These are phyloP conservation scores for Steinernema khuongi DNA, from an alignment of 1,140 invertebrate species.

Conservation along the genomic window DNA sequence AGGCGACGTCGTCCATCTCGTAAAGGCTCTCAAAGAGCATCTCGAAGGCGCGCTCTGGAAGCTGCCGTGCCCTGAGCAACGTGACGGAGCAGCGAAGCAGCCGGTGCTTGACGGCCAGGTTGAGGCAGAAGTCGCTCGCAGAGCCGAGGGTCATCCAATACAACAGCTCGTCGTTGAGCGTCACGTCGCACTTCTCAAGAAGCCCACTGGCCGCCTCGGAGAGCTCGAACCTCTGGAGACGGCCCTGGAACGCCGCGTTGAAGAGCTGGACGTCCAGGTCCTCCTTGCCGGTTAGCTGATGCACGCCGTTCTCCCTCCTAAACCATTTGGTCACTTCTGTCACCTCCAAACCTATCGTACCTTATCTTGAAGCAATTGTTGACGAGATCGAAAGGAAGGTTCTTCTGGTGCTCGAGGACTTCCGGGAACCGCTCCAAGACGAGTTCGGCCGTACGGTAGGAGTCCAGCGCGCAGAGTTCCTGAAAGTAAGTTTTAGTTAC, in stretches of 20 bases:
- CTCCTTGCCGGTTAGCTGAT: conserved; percentile 41
- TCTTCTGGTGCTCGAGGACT: conserved; percentile 5
- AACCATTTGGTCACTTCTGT: background rate
- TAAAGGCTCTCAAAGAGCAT: conserved; percentile 38
- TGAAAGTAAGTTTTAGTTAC: conserved; percentile 14
- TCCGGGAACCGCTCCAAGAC: conserved; percentile 34
- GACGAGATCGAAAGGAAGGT: conserved; percentile 27
- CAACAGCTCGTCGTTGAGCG: conserved; percentile 28
- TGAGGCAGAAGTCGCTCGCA: conserved; percentile 45
- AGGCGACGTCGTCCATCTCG: background rate
- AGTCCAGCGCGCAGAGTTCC: conserved; percentile 24
- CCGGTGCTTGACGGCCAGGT: conserved; percentile 35
- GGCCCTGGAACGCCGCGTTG: conserved; percentile 40
- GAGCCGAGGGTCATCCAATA: conserved; percentile 54
- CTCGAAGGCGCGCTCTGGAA: conserved; percentile 40
- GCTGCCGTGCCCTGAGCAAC: conserved; percentile 39
- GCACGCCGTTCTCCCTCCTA: conserved; percentile 36
- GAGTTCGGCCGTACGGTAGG: conserved; percentile 27
- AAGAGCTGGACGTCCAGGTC: conserved; percentile 48
- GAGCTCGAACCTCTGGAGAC: conserved; percentile 5
- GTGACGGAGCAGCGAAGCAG: conserved; percentile 25
- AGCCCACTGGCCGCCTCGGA: background rate
- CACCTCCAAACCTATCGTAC: conserved; percentile 20
- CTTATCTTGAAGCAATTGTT: conserved; percentile 44
- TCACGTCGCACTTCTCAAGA: conserved; percentile 15